Conservation (phyloP, 2,888 invertebrate genomes). For the Tipula lateralis region DNA sequence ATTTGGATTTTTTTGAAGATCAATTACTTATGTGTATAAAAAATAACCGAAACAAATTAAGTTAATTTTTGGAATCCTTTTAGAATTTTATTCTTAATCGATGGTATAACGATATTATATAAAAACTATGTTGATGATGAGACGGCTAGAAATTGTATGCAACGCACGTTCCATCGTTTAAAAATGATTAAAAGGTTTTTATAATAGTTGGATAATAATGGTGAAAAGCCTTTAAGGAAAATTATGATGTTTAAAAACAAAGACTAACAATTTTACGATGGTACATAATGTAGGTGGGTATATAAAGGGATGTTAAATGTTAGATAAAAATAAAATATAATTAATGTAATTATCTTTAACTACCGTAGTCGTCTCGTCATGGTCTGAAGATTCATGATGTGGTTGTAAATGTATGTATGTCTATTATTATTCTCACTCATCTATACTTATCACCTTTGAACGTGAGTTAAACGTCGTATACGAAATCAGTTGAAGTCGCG, state of each 20-base stretch:
- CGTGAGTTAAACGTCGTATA: neutral
- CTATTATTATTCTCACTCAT: neutral
- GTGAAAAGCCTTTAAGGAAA: neutral
- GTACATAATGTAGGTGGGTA: neutral
- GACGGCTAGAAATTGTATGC: neutral
- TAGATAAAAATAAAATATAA: neutral
- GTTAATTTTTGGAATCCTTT: conserved; percentile 26
- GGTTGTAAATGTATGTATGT: too few species aligned
- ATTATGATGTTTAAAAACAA: neutral
- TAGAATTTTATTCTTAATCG: neutral
- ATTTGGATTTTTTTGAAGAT: neutral
- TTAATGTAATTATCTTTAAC: neutral
- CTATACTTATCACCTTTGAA: neutral
- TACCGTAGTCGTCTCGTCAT: conserved; percentile 1
- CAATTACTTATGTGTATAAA: neutral
- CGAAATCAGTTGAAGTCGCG: neutral
- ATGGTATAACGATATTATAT: neutral
- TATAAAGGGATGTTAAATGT: neutral
- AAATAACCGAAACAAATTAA: conserved; percentile 19
- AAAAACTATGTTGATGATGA: neutral
- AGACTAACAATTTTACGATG: neutral
- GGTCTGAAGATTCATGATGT: neutral
- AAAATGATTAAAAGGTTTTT: neutral
- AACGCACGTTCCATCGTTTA: conserved; percentile 29
- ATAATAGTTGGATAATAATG: neutral